These are phyloP conservation scores for Drymonia ruficornis DNA, from an alignment of 2,888 invertebrate genomes.

Conservation along the genomic window DNA sequence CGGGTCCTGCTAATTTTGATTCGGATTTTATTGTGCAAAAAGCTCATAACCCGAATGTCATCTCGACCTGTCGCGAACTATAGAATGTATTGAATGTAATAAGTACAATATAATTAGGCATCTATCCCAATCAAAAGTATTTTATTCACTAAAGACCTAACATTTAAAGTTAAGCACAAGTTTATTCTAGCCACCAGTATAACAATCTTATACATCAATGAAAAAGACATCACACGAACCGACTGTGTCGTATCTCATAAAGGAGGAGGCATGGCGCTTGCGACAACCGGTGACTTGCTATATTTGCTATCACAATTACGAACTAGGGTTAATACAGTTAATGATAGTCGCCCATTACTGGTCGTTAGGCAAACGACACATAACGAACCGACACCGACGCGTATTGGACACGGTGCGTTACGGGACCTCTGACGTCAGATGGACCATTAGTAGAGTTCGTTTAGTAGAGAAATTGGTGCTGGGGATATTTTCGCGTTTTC, in stretches of 20 bases:
- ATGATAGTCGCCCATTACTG: slow-evolving; percentile 77
- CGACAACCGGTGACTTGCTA: slow-evolving; percentile 71
- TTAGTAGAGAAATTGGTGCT: not conserved
- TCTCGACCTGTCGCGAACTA: too few species aligned
- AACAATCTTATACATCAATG: slow-evolving; percentile 9
- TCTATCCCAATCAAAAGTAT: too few species aligned
- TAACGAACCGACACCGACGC: slow-evolving; percentile 79
- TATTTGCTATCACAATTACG: slow-evolving; percentile 62
- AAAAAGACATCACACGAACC: slow-evolving; percentile 41
- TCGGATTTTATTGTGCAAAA: too few species aligned
- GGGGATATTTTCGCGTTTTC: not conserved
- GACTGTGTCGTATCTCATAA: slow-evolving; percentile 36
- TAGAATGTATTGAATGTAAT: too few species aligned
- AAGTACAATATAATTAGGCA: too few species aligned
- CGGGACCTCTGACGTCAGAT: slow-evolving; percentile 59
- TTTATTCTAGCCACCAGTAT: too few species aligned
- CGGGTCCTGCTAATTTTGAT: too few species aligned
- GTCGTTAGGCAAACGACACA: slow-evolving; percentile 77
- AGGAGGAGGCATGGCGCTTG: slow-evolving; percentile 42
- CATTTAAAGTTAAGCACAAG: too few species aligned
- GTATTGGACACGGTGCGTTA: slow-evolving; percentile 77
- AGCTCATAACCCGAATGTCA: too few species aligned
- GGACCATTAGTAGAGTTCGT: slow-evolving; percentile 26
- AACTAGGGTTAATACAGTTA: slow-evolving; percentile 81
- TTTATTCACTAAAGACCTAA: too few species aligned